These are phyloP conservation scores for Epicampocera succincta DNA, from an alignment of 2,888 invertebrate species.

Conservation along the genomic window DNA sequence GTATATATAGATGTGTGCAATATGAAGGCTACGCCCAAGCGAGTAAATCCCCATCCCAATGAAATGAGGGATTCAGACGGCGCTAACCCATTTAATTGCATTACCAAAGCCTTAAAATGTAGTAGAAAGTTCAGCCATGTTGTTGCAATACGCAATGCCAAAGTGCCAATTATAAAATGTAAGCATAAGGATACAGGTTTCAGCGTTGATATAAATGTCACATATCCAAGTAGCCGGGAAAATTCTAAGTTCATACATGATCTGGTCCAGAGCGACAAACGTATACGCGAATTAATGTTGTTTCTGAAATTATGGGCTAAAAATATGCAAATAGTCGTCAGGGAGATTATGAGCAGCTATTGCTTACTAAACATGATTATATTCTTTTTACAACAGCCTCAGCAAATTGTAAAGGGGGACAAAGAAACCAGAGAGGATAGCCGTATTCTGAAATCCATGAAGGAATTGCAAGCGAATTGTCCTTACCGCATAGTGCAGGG, in stretches of 20 bases:
- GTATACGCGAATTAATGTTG: slow-evolving; percentile 85
- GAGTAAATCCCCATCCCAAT: no score
- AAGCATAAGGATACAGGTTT: slow-evolving; percentile 84
- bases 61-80: no score
- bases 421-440: not conserved
- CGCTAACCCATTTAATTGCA: slow-evolving; percentile 80
- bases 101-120: slow-evolving; percentile 81
- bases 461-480: slow-evolving; percentile 76
- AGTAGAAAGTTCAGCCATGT: slow-evolving; percentile 81
- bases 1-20: slow-evolving; percentile 83
- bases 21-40: slow-evolving; percentile 13
- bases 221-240: slow-evolving; percentile 86
- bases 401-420: slow-evolving; percentile 73
- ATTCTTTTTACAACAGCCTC: slow-evolving; percentile 86
- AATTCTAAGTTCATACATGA: slow-evolving; percentile 87
- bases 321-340: slow-evolving; percentile 82
- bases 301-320: slow-evolving; percentile 89
- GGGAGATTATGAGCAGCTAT: slow-evolving; percentile 84
- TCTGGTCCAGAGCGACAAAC: slow-evolving; percentile 84
- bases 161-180: slow-evolving; percentile 90
- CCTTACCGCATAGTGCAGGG: slow-evolving; percentile 77
- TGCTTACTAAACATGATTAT: slow-evolving; percentile 86
- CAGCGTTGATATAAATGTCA: slow-evolving; percentile 88
- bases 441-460: slow-evolving; percentile 82
- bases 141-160: slow-evolving; percentile 86